Percentiles rank a stretch among this genome's conserved stretches.
phyloP scores from a whole-genome alignment of 2,797 vertebrate genomes.

The Enoplosus armatus region DNA sequence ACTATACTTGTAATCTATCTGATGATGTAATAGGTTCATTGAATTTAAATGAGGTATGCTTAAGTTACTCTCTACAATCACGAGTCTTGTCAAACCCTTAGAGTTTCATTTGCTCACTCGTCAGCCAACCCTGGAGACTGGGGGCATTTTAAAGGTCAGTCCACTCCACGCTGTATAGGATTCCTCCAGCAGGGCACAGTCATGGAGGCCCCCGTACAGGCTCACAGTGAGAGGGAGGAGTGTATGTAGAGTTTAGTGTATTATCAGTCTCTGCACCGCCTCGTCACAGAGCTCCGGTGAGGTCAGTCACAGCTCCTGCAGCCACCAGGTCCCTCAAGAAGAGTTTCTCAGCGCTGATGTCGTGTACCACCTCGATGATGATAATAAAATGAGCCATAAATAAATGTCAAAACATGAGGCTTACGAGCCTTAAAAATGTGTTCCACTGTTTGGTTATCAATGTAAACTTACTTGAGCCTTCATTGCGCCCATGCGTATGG shows the following conservation, averaged over 20 bases:
- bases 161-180: conserved; percentile 9
- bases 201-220: neutral
- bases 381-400: neutral
- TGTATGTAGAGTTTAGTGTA: conserved; percentile 28
- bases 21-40: conserved; percentile 5
- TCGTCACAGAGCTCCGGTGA: conserved; percentile 84
- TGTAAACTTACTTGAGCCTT: conserved; percentile 72
- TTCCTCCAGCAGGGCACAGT: conserved; percentile 10
- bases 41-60: neutral
- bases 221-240: conserved; percentile 23
- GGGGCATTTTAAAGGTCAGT: conserved; percentile 57
- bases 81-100: conserved; percentile 22
- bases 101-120: conserved; percentile 36
- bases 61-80: conserved; percentile 5
- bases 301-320: conserved; percentile 81
- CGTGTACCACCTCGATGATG: conserved; percentile 84
- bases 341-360: conserved; percentile 83
- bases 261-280: conserved; percentile 19
- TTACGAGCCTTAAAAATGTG: neutral
- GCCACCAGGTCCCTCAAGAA: conserved; percentile 85
- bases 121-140: conserved; percentile 21
- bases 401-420: neutral
- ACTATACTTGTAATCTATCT: conserved; percentile 1
- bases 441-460: neutral
- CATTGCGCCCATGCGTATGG: conserved; percentile 83